Evolutionary conservation across 2,888 invertebrate genomes (phyloP).

Genomic region (Cephus pulcher): DNA sequence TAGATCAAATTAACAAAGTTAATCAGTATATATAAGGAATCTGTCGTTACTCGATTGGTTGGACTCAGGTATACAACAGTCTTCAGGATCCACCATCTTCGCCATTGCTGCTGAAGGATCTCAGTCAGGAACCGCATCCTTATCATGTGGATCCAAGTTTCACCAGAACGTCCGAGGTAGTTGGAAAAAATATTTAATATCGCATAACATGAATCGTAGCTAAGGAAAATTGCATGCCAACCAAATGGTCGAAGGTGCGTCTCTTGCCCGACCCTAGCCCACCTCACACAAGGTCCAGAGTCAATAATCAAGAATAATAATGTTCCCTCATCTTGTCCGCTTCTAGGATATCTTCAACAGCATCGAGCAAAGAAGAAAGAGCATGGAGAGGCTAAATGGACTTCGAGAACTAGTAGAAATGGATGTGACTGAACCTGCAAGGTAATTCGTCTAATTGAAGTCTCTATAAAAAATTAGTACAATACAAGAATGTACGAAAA

Average conservation of each 20-base stretch:
- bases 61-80: slow-evolving; percentile 60
- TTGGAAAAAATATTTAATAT: neutral
- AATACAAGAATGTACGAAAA: neutral
- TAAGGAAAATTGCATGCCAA: neutral
- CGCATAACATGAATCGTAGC: neutral
- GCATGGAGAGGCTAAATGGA: slow-evolving; percentile 59
- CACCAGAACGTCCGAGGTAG: slow-evolving; percentile 62
- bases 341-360: slow-evolving; percentile 62
- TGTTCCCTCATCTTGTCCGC: neutral
- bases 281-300: neutral
- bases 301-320: neutral
- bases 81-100: slow-evolving; percentile 63
- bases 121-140: slow-evolving; percentile 50
- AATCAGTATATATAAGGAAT: neutral
- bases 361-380: slow-evolving; percentile 58
- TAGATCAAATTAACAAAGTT: neutral
- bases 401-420: slow-evolving; percentile 54
- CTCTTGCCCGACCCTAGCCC: neutral
- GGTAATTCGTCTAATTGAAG: slow-evolving; percentile 33
- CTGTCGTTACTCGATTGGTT: neutral
- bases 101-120: slow-evolving; percentile 54
- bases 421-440: slow-evolving; percentile 42
- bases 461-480: neutral
- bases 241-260: neutral
- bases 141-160: slow-evolving; percentile 60